Base-by-base conservation (phyloP, 2,888 invertebrate species). In the Lobophora halterata region DNA sequence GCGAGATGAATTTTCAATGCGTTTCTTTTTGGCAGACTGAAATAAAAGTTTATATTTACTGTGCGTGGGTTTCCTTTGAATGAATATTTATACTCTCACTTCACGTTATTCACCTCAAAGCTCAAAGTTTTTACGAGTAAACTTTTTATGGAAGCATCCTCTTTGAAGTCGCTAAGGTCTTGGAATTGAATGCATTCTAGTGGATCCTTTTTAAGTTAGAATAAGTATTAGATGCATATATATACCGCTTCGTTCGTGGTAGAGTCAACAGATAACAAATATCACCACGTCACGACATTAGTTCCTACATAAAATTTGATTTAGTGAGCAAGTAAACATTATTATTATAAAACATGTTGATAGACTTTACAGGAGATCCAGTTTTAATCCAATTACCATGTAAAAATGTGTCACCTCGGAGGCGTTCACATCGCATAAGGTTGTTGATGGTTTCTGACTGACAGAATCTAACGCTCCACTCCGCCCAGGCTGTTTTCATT, bases 1-100 rank as follows among this genome's bases (percentile, higher is more conserved):
- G 74, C 77, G 78, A 76, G 68, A 77, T 74, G 83, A 85, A 85
- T 86, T 82, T 80, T 73, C 79, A 83, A 83, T 83, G 78, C 71
- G 68, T 72, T 71, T 65, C 69, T 63, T 57, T 60, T 58, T 65
- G 64, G 77, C 59, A 65, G 66, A 72, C 72, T 74, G 72, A 76
- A 83, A 83, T 81, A 83, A 83, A 85, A 86, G 81, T 85, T 85
- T 82, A 75, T 85, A 81, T 82, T 85, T 83, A 79, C 77, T 72
- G 80, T 80, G 79, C 80, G 79, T 81, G 69, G 71, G 64, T 30
- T 66, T 67, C 65, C 68, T 60, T 55, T 53, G 60, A 75, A 85
- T 86, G 79, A 85, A 83, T 85, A 83, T 85, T 86, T 83, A 86
- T 86, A 79, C 69, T 69, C 69, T 72, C 62, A 65, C 68, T 69